Evolutionary conservation across 2,888 invertebrate genomes (phyloP).

Genomic region (Bembecia ichneumoniformis): DNA sequence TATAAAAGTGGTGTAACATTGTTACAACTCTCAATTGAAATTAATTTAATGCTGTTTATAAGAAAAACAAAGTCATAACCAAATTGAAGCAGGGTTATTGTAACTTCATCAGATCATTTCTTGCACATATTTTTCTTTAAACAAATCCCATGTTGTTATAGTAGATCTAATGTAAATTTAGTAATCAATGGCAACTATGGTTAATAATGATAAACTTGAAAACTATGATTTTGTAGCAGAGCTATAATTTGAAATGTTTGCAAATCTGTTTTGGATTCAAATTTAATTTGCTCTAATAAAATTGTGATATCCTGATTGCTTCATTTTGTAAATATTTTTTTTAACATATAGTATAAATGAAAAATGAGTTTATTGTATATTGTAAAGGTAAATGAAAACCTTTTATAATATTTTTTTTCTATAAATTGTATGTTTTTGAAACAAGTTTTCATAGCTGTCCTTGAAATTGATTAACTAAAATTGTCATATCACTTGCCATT

Average conservation of each 20-base stretch:
- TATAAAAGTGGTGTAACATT: background rate
- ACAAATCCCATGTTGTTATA: slow-evolving; percentile 15
- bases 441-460: background rate
- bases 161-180: slow-evolving; percentile 36
- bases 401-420: background rate
- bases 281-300: too few species aligned
- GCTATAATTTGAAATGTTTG: background rate
- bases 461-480: slow-evolving; percentile 17
- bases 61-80: slow-evolving; percentile 24
- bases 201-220: too few species aligned
- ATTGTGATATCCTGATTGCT: too few species aligned
- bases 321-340: too few species aligned
- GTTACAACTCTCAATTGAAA: slow-evolving; percentile 1
- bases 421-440: background rate
- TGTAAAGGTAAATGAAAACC: too few species aligned
- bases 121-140: slow-evolving; percentile 25
- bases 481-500: slow-evolving; percentile 76
- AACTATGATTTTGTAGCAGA: background rate
- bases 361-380: too few species aligned
- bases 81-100: slow-evolving; percentile 37
- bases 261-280: too few species aligned
- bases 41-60: background rate
- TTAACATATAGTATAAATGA: too few species aligned
- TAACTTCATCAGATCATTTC: slow-evolving; percentile 28
- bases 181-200: background rate